These are phyloP conservation scores for Drosophila nigromelanica DNA, from an alignment of 1,140 invertebrate genomes.

Conservation along the genomic window DNA sequence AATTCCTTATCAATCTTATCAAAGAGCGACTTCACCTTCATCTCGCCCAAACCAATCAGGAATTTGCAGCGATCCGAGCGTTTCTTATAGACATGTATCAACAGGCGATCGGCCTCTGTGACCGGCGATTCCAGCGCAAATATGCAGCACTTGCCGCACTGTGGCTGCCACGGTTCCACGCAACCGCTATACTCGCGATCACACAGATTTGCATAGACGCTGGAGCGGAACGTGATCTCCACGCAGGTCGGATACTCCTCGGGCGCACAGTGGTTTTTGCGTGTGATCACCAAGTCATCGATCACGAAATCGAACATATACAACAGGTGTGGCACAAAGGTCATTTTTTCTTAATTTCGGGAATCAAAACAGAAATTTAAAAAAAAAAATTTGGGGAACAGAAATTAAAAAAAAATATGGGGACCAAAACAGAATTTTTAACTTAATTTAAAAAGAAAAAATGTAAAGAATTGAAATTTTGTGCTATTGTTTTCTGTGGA, in stretches of 20 bases:
- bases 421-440: too few species aligned
- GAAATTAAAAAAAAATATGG: too few species aligned
- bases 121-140: conserved; percentile 65
- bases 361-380: too few species aligned
- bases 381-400: too few species aligned
- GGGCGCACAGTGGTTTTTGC: conserved; percentile 69
- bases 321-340: conserved; percentile 39
- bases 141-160: conserved; percentile 69
- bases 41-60: conserved; percentile 65
- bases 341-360: neutral
- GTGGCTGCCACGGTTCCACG: conserved; percentile 40
- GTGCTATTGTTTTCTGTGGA: neutral
- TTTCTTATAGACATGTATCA: conserved; percentile 70
- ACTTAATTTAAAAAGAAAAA: neutral
- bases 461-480: neutral
- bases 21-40: conserved; percentile 60
- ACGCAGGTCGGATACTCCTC: conserved; percentile 74
- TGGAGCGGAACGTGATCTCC: conserved; percentile 69
- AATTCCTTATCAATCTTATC: too few species aligned
- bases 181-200: conserved; percentile 66
- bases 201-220: conserved; percentile 65
- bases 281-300: conserved; percentile 75
- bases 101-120: conserved; percentile 57
- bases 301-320: conserved; percentile 81
- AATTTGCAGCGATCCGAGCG: conserved; percentile 71